phyloP scores from a whole-genome alignment of 2,888 invertebrate species.

The Orthosia cruda region DNA sequence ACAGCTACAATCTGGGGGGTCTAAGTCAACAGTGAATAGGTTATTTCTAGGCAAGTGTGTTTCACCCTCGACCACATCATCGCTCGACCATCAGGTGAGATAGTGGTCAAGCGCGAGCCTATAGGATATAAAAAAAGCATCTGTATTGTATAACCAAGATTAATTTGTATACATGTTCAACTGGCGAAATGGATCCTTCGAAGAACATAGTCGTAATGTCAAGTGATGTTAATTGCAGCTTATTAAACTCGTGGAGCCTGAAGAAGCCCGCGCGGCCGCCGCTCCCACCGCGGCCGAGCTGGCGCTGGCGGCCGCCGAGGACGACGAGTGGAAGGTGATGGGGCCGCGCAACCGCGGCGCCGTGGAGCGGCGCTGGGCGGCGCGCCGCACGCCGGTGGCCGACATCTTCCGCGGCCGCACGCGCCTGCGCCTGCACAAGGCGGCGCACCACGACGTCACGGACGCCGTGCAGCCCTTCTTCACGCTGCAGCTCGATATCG shows the following conservation, averaged over 20 bases:
- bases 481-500: conserved; percentile 98
- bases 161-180: neutral
- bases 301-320: conserved; percentile 80
- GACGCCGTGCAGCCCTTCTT: conserved; percentile 99
- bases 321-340: conserved; percentile 95
- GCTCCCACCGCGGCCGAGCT: conserved; percentile 79
- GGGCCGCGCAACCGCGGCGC: conserved; percentile 97
- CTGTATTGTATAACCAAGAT: neutral
- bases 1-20: no score
- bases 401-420: conserved; percentile 98
- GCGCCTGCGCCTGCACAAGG: conserved; percentile 95
- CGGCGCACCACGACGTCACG: conserved; percentile 94
- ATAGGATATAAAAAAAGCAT: no score
- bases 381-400: conserved; percentile 96
- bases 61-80: no score
- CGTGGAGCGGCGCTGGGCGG: conserved; percentile 95
- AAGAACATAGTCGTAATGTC: no score
- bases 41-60: no score
- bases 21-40: no score
- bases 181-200: no score
- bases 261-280: conserved; percentile 86
- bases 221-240: no score
- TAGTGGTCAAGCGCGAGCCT: no score
- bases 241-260: conserved; percentile 92
- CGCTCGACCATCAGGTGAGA: no score